These are phyloP conservation scores for Dinocampus coccinellae DNA, from an alignment of 2,888 invertebrate species.

Conservation along the genomic window DNA sequence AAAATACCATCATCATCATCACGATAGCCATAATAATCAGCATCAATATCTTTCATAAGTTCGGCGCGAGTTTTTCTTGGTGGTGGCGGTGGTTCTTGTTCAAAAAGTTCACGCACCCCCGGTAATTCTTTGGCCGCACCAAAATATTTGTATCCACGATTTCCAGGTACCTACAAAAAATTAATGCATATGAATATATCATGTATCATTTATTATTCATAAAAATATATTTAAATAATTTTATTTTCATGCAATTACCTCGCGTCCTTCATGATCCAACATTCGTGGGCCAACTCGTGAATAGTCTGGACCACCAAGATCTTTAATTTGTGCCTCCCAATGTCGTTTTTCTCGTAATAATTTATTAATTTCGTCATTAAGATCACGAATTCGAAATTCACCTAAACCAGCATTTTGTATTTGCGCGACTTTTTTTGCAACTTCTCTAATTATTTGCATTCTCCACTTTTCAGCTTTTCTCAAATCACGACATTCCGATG, in stretches of 20 bases:
- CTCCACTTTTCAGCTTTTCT: constrained; percentile 96
- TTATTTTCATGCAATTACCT: no score
- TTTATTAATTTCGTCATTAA: constrained; percentile 99
- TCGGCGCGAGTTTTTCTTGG: constrained; percentile 94
- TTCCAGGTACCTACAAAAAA: constrained; percentile 84
- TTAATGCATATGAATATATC: not conserved
- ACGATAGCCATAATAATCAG: constrained; percentile 98
- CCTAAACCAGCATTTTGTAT: constrained; percentile 99
- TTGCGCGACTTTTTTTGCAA: constrained; percentile 98
- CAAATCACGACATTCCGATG: constrained; percentile 93
- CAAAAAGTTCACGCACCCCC: constrained; percentile 96
- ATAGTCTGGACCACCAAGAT: constrained; percentile 95
- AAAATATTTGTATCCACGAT: constrained; percentile 98
- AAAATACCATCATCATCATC: constrained; percentile 98
- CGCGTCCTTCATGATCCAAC: constrained; percentile 93
- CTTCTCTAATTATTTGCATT: constrained; percentile 95
- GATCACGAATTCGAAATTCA: constrained; percentile 96
- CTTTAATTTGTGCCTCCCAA: constrained; percentile 97
- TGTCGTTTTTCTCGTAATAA: constrained; percentile 94
- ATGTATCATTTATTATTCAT: not conserved
- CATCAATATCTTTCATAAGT: constrained; percentile 97
- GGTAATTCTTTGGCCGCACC: constrained; percentile 98
- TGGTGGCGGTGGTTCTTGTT: constrained; percentile 92
- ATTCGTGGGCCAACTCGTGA: constrained; percentile 92
- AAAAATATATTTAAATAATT: no score